Evolutionary conservation across 64 coral and sea anemone genomes (phyloP).

Genomic region (Actinia equina): DNA sequence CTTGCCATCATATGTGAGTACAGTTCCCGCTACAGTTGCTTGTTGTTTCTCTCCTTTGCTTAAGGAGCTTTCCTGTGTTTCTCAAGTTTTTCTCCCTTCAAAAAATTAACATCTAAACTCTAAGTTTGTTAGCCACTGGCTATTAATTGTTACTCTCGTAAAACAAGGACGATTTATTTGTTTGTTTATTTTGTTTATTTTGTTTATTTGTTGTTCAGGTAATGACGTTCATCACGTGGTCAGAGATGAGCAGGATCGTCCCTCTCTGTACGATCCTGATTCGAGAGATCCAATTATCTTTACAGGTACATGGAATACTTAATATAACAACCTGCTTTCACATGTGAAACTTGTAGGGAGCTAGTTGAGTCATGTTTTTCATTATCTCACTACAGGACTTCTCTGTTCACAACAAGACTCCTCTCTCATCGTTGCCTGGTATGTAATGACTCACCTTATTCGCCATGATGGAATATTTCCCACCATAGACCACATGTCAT

Average conservation of each 20-base stretch:
- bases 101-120: no score
- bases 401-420: background rate
- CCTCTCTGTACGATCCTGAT: slow-evolving; percentile 7
- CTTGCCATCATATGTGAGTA: no score
- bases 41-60: no score
- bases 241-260: slow-evolving; percentile 44
- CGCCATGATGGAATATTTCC: no score
- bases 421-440: background rate
- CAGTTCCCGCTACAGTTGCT: no score
- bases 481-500: no score
- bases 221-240: slow-evolving; percentile 21
- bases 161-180: background rate
- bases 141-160: no score
- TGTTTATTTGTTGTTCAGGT: slow-evolving; percentile 1
- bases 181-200: background rate
- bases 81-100: no score
- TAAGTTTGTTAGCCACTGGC: no score
- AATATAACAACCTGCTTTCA: background rate
- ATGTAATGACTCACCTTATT: background rate
- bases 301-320: background rate
- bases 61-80: no score
- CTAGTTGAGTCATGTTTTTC: background rate
- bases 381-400: background rate
- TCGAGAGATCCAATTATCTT: background rate
- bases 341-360: background rate